Conservation (phyloP, 2,113 vertebrate species). For the Paracanthobrama guichenoti region DNA sequence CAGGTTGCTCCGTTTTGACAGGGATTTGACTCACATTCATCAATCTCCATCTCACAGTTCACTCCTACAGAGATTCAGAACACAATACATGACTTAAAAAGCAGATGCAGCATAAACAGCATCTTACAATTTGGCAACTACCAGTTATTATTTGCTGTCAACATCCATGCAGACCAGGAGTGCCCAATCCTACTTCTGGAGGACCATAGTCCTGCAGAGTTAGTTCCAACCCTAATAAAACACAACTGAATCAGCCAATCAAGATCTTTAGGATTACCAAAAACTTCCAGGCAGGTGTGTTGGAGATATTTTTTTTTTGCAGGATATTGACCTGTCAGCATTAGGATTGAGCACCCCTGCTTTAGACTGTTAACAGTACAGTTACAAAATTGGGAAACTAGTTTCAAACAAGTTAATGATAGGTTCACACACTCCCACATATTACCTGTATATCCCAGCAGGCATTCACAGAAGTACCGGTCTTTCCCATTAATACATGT, state of each 20-base stretch:
- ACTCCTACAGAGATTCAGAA: conserved; percentile 70
- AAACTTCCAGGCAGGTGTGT: background rate
- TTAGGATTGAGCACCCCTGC: background rate
- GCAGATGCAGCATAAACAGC: background rate
- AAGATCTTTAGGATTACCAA: background rate
- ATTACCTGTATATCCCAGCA: conserved; percentile 85
- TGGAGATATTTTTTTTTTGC: background rate
- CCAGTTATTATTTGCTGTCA: background rate
- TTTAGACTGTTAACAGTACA: background rate
- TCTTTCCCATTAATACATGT: conserved; percentile 90
- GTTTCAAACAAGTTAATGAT: no score
- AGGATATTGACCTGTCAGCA: background rate
- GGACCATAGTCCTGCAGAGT: background rate
- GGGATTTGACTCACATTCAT: conserved; percentile 85
- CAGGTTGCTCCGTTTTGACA: conserved; percentile 84
- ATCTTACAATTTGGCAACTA: background rate
- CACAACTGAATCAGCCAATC: background rate
- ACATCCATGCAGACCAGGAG: background rate
- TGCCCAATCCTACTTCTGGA: background rate
- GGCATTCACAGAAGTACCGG: conserved; percentile 82
- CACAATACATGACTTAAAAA: background rate
- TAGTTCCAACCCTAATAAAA: background rate
- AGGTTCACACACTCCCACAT: background rate
- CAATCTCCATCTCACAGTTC: conserved; percentile 87
- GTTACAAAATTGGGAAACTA: background rate